Evolutionary conservation across 2,797 vertebrate genomes (phyloP), one percentile per base, ranked within the genome.

Genomic region (Microchirus variegatus): DNA sequence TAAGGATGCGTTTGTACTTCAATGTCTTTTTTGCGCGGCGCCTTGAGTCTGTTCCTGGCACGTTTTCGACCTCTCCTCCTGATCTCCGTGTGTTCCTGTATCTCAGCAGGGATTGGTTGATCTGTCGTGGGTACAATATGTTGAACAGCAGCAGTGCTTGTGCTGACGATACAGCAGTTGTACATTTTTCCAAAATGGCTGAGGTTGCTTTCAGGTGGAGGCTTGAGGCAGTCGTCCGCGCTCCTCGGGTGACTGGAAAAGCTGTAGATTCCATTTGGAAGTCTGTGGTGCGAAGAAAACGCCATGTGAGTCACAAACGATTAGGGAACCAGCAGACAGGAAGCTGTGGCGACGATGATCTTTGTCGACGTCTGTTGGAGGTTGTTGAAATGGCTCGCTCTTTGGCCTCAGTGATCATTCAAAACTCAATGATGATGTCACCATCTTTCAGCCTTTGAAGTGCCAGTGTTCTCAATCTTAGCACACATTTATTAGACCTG

Each of bases 1-100:
- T 97, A 98, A 50, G 93, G 78, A 42, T 99, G 97, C 82, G 98
- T 99, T 80, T 99, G 98, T 7, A 99, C 92, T 0, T 94, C 84
- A 9, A 88, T 45, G 1, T 98, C 95, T 55, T 90, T 89, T 68
- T 94, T 91, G 54, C 94, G 94, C 47, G 96, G 95, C 0, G 93
- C 94, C 59, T 44, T 82, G 1, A 59, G 10, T 36, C 54, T 79
- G 42, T 89, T 70, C 46, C 75, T 86, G 49, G 88, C 66, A 0
- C 46, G 70, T 57, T 80, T 95, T 16, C 68, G 89, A 75, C 84
- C 73, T 83, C 80, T 94, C 77, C 83, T 94, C 77, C 69, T 84
- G 38, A 77, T 66, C 50, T 93, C 92, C 58, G 85, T 90, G 36
- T 86, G 92, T 44, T 62, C 92, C 58, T 93, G 92, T 50, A 89